A percentile compares a stretch with the other conserved stretches of the same genome.
These are phyloP conservation scores for Mellivora capensis DNA, from an alignment of 2,113 vertebrate species.

Conservation along the genomic window DNA sequence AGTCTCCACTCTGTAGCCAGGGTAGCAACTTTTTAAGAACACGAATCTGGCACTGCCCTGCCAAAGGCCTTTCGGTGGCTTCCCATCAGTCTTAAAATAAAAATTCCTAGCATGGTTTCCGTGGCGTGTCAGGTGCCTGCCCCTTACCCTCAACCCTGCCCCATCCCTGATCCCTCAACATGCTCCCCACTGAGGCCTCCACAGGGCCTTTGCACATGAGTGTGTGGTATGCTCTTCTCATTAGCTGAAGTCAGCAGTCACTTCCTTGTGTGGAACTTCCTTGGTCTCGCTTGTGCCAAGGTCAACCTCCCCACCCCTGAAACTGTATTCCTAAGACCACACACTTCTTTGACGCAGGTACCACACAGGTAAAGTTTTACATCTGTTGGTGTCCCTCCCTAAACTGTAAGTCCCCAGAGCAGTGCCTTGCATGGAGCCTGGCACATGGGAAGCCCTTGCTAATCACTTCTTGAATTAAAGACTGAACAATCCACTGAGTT, in stretches of 20 bases:
- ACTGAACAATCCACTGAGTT: background rate
- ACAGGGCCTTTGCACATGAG: background rate
- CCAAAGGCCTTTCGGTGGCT: background rate
- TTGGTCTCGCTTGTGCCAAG: background rate
- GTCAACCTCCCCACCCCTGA: background rate
- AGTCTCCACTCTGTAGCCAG: background rate
- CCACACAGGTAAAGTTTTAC: too few species aligned
- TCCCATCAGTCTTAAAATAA: background rate
- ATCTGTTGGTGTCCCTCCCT: background rate
- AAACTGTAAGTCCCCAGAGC: background rate
- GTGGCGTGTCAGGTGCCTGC: fast-evolving
- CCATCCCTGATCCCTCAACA: too few species aligned
- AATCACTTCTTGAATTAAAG: background rate
- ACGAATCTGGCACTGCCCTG: background rate
- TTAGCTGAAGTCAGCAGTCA: background rate
- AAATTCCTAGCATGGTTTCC: background rate
- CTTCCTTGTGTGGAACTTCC: background rate
- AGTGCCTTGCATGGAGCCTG: background rate
- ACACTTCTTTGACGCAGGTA: background rate
- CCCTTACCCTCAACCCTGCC: too few species aligned
- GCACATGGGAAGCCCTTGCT: background rate
- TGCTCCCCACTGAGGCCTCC: background rate
- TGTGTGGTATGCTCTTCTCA: background rate
- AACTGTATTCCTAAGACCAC: background rate
- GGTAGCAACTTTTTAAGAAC: background rate